A percentile compares a stretch with the other conserved stretches of the same genome.
These are phyloP conservation scores for Toxotes lorentzi DNA, from an alignment of 2,797 vertebrate genomes.

Conservation along the genomic window DNA sequence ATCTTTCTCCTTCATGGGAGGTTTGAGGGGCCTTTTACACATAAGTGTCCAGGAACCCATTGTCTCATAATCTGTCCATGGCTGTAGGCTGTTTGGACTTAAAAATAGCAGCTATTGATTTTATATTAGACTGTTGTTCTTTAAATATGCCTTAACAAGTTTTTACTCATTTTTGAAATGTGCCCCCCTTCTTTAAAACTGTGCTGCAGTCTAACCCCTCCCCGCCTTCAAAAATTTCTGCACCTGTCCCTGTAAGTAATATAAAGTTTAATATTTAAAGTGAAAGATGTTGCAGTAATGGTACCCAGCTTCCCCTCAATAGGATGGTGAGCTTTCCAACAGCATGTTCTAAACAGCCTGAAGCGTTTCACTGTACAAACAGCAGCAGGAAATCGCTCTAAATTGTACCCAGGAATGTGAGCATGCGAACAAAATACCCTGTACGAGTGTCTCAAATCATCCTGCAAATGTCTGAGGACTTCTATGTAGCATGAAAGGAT, in stretches of 20 bases:
- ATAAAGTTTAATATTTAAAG: constrained; percentile 23
- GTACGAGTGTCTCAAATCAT: constrained; percentile 38
- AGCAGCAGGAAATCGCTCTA: constrained; percentile 76
- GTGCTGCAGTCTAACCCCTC: no score
- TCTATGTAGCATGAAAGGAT: constrained; percentile 44
- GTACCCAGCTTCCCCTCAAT: constrained; percentile 23
- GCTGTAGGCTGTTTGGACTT: background rate
- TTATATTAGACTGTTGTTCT: background rate
- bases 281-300: constrained; percentile 33
- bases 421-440: constrained; percentile 43
- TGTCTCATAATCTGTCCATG: background rate
- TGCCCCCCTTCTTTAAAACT: no score
- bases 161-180: no score
- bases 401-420: constrained; percentile 73
- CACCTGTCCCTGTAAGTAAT: background rate
- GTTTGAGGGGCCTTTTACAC: background rate
- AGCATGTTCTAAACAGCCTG: constrained; percentile 62
- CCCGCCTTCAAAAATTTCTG: background rate
- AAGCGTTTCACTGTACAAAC: constrained; percentile 68
- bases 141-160: no score
- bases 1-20: background rate
- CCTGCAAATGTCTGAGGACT: constrained; percentile 54
- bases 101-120: background rate
- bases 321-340: constrained; percentile 57
- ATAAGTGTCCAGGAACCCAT: background rate